Evolutionary conservation across 2,797 vertebrate species (phyloP).

Genomic region (Hylomyscus alleni): DNA sequence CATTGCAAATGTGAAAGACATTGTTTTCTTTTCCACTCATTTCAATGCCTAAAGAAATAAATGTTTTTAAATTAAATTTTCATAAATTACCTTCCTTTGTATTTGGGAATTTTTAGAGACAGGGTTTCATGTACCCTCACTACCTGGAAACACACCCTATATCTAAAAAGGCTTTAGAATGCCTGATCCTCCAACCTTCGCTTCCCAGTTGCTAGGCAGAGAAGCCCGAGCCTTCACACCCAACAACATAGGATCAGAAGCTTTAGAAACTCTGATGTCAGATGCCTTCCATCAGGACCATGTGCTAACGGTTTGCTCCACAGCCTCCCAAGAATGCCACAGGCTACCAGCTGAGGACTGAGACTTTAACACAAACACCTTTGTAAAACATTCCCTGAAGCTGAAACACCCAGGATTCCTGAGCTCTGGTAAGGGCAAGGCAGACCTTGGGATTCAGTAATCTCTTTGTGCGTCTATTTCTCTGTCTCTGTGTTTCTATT

Average conservation of each 20-base stretch:
- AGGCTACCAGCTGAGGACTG: background rate
- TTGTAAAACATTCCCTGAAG: background rate
- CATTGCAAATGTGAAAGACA: background rate
- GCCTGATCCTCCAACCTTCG: background rate
- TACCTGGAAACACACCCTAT: background rate
- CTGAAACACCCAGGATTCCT: background rate
- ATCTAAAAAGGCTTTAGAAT: background rate
- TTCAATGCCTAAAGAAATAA: slow-evolving; percentile 33
- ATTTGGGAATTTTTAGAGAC: background rate
- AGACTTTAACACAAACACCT: background rate
- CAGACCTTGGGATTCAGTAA: background rate
- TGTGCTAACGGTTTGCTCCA: background rate
- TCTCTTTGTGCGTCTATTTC: background rate
- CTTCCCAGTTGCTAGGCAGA: background rate
- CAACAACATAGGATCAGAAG: background rate
- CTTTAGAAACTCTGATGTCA: background rate
- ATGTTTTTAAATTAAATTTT: background rate
- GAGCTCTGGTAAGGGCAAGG: background rate
- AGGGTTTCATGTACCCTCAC: background rate
- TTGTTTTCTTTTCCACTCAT: background rate
- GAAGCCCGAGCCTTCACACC: background rate
- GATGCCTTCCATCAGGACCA: background rate
- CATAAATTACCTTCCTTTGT: background rate
- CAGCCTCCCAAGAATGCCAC: background rate
- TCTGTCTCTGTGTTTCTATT: background rate